A percentile compares a stretch with the other conserved stretches of the same genome.
These are phyloP conservation scores for Rhodinocichla rosea DNA, from an alignment of 2,113 vertebrate genomes.

Conservation along the genomic window DNA sequence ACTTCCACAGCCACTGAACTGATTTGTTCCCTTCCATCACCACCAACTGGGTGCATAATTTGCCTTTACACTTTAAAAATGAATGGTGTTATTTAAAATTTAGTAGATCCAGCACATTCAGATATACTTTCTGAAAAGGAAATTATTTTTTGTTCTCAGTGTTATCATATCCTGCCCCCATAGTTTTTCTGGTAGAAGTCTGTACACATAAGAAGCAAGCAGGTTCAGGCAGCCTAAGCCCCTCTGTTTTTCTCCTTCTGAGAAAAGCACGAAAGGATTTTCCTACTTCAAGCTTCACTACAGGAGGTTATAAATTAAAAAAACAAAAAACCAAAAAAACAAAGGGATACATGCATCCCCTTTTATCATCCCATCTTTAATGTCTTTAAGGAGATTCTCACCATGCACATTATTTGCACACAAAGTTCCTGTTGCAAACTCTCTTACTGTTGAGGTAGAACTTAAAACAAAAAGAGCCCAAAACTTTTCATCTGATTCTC, in stretches of 20 bases:
- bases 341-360: conserved; percentile 47
- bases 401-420: conserved; percentile 16
- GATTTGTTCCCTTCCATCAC: not conserved
- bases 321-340: not conserved
- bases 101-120: not conserved
- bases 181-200: not conserved
- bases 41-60: not conserved
- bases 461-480: not conserved
- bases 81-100: not conserved
- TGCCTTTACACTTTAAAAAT: not conserved
- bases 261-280: not conserved
- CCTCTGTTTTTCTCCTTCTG: not conserved
- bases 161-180: not conserved
- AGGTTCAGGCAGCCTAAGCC: not conserved
- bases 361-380: not conserved
- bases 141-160: not conserved
- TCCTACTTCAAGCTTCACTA: not conserved
- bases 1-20: not conserved
- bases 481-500: conserved; percentile 39
- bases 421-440: not conserved
- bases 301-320: not conserved
- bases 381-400: not conserved
- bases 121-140: not conserved
- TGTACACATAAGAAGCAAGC: not conserved
- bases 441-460: not conserved